These are phyloP conservation scores for Thymelicus acteon DNA, from an alignment of 2,888 invertebrate species.

Conservation along the genomic window DNA sequence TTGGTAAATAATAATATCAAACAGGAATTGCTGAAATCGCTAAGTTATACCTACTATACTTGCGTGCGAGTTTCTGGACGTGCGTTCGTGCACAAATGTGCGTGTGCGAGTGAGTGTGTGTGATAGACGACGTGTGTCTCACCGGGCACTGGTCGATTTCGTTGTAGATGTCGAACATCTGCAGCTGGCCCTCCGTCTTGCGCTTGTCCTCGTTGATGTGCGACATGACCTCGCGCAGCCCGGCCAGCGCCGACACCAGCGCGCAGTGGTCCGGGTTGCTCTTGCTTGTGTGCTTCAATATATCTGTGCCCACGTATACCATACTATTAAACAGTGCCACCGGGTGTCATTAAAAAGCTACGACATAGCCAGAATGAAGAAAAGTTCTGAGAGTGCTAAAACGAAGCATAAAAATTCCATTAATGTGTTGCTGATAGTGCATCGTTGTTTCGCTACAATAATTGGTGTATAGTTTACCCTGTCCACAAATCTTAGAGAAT, in stretches of 20 bases:
- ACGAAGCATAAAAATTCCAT: too few relatives aligned
- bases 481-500: too few relatives aligned
- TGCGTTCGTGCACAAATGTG: neutral
- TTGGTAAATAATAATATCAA: too few relatives aligned
- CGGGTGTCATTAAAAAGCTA: too few relatives aligned
- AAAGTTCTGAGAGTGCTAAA: too few relatives aligned
- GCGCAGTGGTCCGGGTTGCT: conserved; percentile 94
- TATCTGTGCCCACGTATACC: conserved; percentile 85
- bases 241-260: conserved; percentile 93
- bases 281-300: conserved; percentile 95
- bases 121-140: conserved; percentile 45
- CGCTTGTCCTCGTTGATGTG: conserved; percentile 99
- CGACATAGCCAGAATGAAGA: too few relatives aligned
- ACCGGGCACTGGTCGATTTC: conserved; percentile 99
- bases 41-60: too few relatives aligned
- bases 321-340: too few relatives aligned
- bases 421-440: too few relatives aligned
- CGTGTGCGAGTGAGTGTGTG: neutral
- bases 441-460: too few relatives aligned
- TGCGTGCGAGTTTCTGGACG: neutral
- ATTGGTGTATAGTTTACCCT: too few relatives aligned
- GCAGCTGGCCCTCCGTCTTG: conserved; percentile 97
- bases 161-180: conserved; percentile 98
- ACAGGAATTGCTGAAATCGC: too few relatives aligned
- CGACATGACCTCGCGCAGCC: conserved; percentile 96